These are phyloP conservation scores for Microtus ochrogaster DNA, from an alignment of 2,113 vertebrate species.

Conservation along the genomic window DNA sequence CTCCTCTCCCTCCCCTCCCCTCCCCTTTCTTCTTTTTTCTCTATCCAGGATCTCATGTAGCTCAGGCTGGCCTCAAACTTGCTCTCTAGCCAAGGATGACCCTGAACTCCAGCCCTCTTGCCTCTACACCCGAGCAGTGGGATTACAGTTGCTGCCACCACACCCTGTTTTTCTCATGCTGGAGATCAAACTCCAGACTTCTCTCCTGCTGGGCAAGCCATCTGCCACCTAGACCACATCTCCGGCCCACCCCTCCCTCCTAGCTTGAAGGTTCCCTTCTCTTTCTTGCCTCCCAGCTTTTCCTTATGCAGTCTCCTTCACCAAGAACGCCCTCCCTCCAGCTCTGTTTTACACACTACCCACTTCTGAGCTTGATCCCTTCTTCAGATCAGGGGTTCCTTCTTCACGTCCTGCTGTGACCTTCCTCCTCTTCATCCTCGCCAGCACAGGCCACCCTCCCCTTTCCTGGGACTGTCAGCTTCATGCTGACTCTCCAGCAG, in stretches of 20 bases:
- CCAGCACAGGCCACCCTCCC: background rate
- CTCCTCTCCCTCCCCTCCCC: rapidly evolving
- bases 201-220: too few species aligned
- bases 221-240: background rate
- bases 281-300: background rate
- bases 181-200: background rate
- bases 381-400: background rate
- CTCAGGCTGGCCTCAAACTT: background rate
- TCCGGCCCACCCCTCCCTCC: background rate
- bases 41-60: background rate
- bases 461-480: background rate
- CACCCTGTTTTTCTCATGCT: background rate
- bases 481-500: background rate
- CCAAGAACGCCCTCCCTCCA: rapidly evolving
- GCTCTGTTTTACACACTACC: background rate
- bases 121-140: background rate
- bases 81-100: background rate
- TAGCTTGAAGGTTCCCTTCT: background rate
- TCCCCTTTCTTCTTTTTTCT: background rate
- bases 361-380: background rate
- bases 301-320: background rate
- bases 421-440: background rate
- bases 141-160: background rate
- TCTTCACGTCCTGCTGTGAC: background rate
- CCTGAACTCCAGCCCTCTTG: background rate